Conservation (phyloP, 2,797 vertebrate genomes). For the Fistularia commersonii region DNA sequence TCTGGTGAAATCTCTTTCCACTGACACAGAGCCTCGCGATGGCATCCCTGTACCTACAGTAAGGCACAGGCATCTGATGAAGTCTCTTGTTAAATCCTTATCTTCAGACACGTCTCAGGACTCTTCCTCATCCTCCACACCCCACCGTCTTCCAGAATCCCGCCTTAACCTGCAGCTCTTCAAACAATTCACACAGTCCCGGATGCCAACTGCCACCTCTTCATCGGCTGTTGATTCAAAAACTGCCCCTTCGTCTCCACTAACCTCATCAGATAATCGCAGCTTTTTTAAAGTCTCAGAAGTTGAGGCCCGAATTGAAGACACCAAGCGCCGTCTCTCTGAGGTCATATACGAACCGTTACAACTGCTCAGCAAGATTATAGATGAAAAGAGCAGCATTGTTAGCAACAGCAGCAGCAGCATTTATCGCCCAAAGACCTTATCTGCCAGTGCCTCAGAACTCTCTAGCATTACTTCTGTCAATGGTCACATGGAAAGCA, state of each 20-base stretch:
- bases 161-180: slow-evolving; percentile 94
- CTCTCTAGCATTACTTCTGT: slow-evolving; percentile 82
- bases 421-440: slow-evolving; percentile 84
- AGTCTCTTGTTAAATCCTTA: slow-evolving; percentile 91
- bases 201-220: slow-evolving; percentile 57
- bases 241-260: slow-evolving; percentile 90
- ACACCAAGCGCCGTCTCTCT: slow-evolving; percentile 93
- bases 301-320: slow-evolving; percentile 93
- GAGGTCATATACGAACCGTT: slow-evolving; percentile 95
- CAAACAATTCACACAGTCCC: slow-evolving; percentile 93
- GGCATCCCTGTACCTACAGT: slow-evolving; percentile 57
- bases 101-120: slow-evolving; percentile 93
- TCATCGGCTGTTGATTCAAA: slow-evolving; percentile 81
- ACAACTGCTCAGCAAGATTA: slow-evolving; percentile 94
- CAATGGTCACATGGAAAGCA: slow-evolving; percentile 87
- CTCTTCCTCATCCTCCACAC: slow-evolving; percentile 64
- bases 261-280: slow-evolving; percentile 87
- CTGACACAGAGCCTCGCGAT: slow-evolving; percentile 86
- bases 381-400: slow-evolving; percentile 87
- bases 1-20: slow-evolving; percentile 87
- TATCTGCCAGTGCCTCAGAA: slow-evolving; percentile 91
- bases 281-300: slow-evolving; percentile 98
- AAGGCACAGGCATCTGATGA: slow-evolving; percentile 89
- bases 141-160: slow-evolving; percentile 82
- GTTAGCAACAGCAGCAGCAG: slow-evolving; percentile 28